Conservation (phyloP, 2,113 vertebrate genomes). For the Bubo scandiacus region DNA sequence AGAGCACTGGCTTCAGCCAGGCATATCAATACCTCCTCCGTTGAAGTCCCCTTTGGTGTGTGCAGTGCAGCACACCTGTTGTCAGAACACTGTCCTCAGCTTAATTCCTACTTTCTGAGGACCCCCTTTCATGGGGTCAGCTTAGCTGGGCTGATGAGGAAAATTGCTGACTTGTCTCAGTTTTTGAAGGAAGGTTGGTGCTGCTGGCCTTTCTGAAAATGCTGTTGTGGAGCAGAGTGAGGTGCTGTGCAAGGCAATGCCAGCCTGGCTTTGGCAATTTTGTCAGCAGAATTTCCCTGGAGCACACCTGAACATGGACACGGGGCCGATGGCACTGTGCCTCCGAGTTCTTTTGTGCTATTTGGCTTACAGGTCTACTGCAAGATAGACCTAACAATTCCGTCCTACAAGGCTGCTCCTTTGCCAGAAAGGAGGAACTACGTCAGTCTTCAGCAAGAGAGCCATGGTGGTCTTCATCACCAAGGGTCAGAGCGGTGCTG, state of each 20-base stretch:
- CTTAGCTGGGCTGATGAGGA: not conserved
- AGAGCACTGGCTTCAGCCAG: not conserved
- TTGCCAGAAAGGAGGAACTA: not conserved
- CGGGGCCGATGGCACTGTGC: not conserved
- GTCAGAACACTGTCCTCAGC: not conserved
- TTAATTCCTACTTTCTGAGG: not conserved
- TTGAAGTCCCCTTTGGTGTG: not conserved
- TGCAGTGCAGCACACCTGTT: not conserved
- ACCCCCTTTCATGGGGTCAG: not conserved
- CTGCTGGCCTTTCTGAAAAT: not conserved
- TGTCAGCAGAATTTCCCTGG: not conserved
- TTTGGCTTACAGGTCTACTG: not conserved
- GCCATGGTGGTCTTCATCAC: not conserved
- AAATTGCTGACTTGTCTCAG: not conserved
- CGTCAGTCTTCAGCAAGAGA: not conserved
- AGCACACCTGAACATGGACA: not conserved
- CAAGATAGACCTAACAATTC: not conserved
- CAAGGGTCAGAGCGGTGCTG: not conserved
- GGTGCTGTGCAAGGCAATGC: not conserved
- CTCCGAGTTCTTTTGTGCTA: not conserved
- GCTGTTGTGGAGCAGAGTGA: not conserved
- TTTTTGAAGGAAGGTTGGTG: not conserved
- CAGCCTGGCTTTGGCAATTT: not conserved
- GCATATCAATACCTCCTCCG: not conserved
- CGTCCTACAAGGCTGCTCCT: not conserved